Conservation (phyloP, 2,797 vertebrate species). For the Acanthopagrus latus region DNA sequence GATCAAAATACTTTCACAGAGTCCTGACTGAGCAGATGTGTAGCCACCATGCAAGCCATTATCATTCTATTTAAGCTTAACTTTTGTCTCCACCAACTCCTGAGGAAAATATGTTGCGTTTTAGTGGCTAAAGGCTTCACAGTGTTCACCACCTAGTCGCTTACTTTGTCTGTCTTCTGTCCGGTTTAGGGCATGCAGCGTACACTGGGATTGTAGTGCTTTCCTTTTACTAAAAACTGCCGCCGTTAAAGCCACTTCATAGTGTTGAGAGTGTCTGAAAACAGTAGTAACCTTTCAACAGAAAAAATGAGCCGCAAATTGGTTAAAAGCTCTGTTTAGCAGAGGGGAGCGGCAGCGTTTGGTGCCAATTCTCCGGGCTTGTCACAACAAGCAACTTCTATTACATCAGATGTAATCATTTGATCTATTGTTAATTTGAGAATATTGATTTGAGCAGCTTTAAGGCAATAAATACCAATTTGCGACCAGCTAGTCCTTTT, state of each 20-base stretch:
- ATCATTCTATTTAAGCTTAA: neutral
- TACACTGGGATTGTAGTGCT: too few species aligned
- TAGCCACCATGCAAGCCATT: too few species aligned
- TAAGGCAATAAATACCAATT: neutral
- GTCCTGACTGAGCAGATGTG: neutral
- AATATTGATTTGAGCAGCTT: slow-evolving; percentile 7
- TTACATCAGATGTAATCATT: neutral
- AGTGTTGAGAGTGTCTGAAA: neutral
- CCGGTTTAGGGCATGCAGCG: too few species aligned
- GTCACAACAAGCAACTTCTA: neutral
- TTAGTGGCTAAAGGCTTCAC: too few species aligned
- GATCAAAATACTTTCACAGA: neutral
- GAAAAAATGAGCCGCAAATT: neutral
- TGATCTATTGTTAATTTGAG: neutral
- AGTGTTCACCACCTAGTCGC: too few species aligned
- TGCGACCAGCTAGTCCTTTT: slow-evolving; percentile 12
- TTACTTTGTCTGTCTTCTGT: too few species aligned
- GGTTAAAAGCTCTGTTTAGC: neutral
- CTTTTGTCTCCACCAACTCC: too few species aligned
- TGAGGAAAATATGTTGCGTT: too few species aligned
- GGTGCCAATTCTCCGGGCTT: neutral
- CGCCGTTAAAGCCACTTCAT: neutral
- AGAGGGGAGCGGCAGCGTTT: neutral
- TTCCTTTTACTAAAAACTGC: neutral
- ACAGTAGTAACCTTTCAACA: neutral